Conservation (phyloP, 2,113 vertebrate genomes). For the Macheiramphus alcinus region DNA sequence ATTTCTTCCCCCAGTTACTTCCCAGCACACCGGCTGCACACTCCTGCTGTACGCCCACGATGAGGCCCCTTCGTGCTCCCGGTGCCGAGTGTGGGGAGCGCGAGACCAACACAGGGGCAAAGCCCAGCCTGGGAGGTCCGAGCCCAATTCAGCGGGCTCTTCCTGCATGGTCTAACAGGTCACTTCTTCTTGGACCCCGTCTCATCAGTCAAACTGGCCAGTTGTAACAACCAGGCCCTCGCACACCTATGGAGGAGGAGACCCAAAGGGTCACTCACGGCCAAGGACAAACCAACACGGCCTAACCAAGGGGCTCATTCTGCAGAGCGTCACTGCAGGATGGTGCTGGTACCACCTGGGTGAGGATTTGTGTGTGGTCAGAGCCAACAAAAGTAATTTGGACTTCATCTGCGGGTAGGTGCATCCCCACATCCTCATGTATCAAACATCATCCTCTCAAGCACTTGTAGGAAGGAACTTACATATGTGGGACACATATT, state of each 20-base stretch:
- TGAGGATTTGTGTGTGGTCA: background rate
- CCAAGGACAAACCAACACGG: accelerated
- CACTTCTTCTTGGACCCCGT: background rate
- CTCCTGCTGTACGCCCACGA: accelerated
- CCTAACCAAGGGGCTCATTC: background rate
- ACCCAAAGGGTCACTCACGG: accelerated
- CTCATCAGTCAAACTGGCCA: accelerated
- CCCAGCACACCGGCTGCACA: accelerated
- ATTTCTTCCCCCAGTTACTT: background rate
- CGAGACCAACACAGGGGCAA: accelerated
- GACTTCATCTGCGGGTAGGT: background rate
- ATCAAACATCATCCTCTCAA: too few species aligned
- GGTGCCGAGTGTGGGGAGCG: accelerated
- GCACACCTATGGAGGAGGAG: accelerated
- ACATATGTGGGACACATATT: accelerated
- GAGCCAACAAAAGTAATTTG: accelerated
- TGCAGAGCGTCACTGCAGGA: background rate
- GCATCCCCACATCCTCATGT: accelerated
- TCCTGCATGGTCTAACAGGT: accelerated
- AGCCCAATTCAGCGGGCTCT: accelerated
- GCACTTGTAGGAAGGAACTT: background rate
- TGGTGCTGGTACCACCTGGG: background rate
- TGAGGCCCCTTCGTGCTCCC: accelerated
- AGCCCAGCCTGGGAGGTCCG: background rate
- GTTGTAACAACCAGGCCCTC: accelerated